Percentiles rank a stretch among this genome's conserved stretches.
These are phyloP conservation scores for Phodopus roborovskii DNA, from an alignment of 2,113 vertebrate species.

Conservation along the genomic window DNA sequence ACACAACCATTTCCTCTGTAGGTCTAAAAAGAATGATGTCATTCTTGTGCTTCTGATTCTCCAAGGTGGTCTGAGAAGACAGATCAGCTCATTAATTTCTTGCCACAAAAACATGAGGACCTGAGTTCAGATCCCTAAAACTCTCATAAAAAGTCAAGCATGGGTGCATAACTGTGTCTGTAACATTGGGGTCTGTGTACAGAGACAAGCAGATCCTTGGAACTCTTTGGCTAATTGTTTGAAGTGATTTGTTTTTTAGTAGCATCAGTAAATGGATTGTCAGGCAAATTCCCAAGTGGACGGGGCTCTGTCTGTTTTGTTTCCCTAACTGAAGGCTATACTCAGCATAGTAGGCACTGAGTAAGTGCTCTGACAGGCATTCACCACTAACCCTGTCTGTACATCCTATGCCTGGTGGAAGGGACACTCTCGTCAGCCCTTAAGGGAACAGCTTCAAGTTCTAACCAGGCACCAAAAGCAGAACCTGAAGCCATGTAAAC, in stretches of 20 bases:
- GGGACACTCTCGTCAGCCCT: accelerated
- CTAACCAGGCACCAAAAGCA: not conserved
- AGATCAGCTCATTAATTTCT: too few relatives aligned
- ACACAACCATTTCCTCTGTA: not conserved
- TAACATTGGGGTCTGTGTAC: too few relatives aligned
- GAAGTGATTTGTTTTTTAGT: not conserved
- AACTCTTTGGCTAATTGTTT: not conserved
- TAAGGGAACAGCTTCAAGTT: not conserved
- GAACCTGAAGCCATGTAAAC: not conserved
- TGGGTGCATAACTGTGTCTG: not conserved
- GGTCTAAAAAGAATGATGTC: not conserved
- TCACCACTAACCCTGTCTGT: not conserved
- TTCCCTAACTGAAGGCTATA: not conserved
- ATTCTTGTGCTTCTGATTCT: not conserved
- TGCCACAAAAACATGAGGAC: not conserved
- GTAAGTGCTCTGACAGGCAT: not conserved
- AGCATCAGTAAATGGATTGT: not conserved
- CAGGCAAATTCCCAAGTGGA: not conserved
- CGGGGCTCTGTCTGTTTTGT: not conserved
- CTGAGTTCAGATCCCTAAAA: not conserved
- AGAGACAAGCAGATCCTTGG: not conserved
- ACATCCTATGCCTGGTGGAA: not conserved
- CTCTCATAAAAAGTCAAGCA: not conserved
- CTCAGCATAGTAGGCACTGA: not conserved
- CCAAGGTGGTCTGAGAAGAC: not conserved